A percentile compares a stretch with the other conserved stretches of the same genome.
Conservation (phyloP, 2,888 invertebrate species). For the Stomorhina lunata region DNA sequence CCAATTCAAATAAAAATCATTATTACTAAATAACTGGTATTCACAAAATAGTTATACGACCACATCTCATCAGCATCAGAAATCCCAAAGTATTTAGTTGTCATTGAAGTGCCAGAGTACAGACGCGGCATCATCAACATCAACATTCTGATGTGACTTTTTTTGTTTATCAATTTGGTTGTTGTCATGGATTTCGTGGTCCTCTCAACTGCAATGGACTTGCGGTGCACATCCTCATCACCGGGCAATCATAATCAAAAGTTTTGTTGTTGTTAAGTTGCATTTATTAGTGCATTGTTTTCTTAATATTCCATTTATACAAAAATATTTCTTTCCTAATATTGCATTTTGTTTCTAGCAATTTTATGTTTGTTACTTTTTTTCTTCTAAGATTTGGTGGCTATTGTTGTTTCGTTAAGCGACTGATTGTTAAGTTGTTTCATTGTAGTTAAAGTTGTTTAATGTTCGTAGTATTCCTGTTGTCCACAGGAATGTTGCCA, state of each 20-base stretch:
- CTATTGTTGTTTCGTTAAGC: conserved; percentile 40
- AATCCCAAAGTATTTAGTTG: conserved; percentile 28
- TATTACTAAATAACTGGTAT: conserved; percentile 56
- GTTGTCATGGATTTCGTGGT: conserved; percentile 53
- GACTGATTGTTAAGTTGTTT: neutral
- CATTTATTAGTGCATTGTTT: conserved; percentile 62
- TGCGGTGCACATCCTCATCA: neutral
- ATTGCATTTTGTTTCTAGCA: conserved; percentile 47
- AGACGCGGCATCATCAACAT: conserved; percentile 25
- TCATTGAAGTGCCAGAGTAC: neutral
- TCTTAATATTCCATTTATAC: conserved; percentile 58
- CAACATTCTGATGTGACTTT: conserved; percentile 25
- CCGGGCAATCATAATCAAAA: conserved; percentile 50
- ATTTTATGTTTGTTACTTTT: conserved; percentile 18
- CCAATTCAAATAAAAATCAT: conserved; percentile 28
- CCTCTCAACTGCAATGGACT: conserved; percentile 7
- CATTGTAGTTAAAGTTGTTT: neutral
- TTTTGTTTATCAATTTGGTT: neutral
- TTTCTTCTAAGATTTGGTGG: conserved; percentile 1
- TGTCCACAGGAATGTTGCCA: conserved; percentile 60
- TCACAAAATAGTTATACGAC: conserved; percentile 38
- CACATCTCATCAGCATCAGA: conserved; percentile 20
- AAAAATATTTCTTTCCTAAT: conserved; percentile 56
- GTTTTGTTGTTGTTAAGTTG: conserved; percentile 43
- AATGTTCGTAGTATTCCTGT: conserved; percentile 43